phyloP scores from a whole-genome alignment of 2,888 invertebrate species.

The Stramonita haemastoma region DNA sequence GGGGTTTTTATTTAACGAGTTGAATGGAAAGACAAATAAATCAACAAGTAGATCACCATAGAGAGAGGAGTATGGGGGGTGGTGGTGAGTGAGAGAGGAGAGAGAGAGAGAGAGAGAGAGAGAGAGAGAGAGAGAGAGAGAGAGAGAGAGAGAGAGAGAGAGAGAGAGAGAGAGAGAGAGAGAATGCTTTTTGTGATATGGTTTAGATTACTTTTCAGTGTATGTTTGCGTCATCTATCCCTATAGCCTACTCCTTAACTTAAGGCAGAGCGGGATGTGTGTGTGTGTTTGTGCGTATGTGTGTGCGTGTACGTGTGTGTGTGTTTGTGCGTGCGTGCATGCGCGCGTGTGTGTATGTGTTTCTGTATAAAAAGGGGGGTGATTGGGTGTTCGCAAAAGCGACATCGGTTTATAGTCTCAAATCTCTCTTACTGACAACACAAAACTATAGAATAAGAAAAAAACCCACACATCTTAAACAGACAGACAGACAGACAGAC shows the following conservation, averaged over 20 bases:
- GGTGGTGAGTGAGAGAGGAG: constrained; percentile 33
- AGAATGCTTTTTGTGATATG: too few relatives aligned
- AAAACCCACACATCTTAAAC: not conserved
- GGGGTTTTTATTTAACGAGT: too few relatives aligned
- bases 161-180: not conserved
- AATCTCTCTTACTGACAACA: too few relatives aligned
- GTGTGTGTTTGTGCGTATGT: not conserved
- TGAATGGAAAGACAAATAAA: too few relatives aligned
- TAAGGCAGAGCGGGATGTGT: not conserved
- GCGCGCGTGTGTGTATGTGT: constrained; percentile 1
- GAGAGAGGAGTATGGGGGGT: not conserved
- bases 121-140: not conserved
- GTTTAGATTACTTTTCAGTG: too few relatives aligned
- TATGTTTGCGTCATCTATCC: too few relatives aligned
- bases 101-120: not conserved
- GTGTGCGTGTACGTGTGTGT: constrained; percentile 1
- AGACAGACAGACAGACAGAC: constrained; percentile 38
- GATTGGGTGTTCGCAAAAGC: too few relatives aligned
- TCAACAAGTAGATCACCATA: not conserved
- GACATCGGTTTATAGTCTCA: too few relatives aligned
- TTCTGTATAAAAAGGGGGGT: not conserved
- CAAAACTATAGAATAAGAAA: too few relatives aligned
- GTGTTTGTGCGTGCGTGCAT: not conserved
- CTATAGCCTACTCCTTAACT: not conserved
- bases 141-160: not conserved